Percentiles rank a stretch among this genome's conserved stretches.
phyloP scores from a whole-genome alignment of 2,113 vertebrate species.

The Malurus alboscapulatus region DNA sequence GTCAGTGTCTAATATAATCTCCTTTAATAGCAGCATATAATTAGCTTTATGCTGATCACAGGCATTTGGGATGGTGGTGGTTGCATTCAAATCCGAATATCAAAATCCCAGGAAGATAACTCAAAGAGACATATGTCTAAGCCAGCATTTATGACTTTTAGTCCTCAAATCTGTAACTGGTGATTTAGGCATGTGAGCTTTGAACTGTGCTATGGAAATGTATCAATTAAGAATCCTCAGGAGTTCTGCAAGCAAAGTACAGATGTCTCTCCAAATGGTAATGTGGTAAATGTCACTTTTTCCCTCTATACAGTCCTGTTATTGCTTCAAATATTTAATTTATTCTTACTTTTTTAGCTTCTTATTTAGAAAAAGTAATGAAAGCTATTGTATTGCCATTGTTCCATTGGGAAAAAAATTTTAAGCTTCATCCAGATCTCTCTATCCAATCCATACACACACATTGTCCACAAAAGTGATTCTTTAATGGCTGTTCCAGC shows the following conservation, averaged over 20 bases:
- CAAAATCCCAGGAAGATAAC: slow-evolving; percentile 68
- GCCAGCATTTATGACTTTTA: slow-evolving; percentile 51
- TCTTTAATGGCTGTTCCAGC: neutral
- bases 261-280: slow-evolving; percentile 26
- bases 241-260: slow-evolving; percentile 40
- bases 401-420: neutral
- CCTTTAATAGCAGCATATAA: slow-evolving; percentile 72
- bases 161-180: slow-evolving; percentile 34
- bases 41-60: slow-evolving; percentile 74
- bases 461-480: neutral
- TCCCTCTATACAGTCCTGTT: neutral
- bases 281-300: neutral
- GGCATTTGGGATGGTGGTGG: neutral
- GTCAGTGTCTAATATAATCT: slow-evolving; percentile 71
- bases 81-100: slow-evolving; percentile 59
- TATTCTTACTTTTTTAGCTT: neutral
- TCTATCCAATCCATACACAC: accelerated
- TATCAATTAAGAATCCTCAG: slow-evolving; percentile 49
- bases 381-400: neutral
- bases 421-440: neutral
- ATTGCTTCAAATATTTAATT: neutral
- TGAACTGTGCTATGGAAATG: slow-evolving; percentile 53
- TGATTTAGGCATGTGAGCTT: slow-evolving; percentile 58
- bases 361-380: neutral
- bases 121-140: slow-evolving; percentile 62